A percentile compares a stretch with the other conserved stretches of the same genome.
phyloP scores from a whole-genome alignment of 2,113 vertebrate genomes.

The Onychostruthus taczanowskii region DNA sequence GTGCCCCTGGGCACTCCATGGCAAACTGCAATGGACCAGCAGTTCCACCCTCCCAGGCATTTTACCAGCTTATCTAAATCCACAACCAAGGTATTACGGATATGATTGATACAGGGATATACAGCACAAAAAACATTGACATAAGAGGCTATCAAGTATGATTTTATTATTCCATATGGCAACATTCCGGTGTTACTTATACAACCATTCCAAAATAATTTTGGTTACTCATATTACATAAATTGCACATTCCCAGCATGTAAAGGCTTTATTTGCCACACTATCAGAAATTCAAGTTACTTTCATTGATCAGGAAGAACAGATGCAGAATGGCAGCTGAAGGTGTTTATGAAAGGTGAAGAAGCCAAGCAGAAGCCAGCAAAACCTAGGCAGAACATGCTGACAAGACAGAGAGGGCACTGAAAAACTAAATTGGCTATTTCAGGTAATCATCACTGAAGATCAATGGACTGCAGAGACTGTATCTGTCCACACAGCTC shows the following conservation, averaged over 20 bases:
- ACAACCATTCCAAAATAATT: not conserved
- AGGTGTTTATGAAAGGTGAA: not conserved
- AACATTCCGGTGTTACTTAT: not conserved
- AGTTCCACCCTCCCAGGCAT: not conserved
- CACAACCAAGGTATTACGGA: not conserved
- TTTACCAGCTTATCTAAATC: not conserved
- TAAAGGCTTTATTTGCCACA: not conserved
- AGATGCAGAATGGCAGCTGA: not conserved
- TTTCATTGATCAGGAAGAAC: not conserved
- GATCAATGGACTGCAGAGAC: not conserved
- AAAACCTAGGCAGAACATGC: not conserved
- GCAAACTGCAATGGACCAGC: not conserved
- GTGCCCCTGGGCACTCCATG: not conserved
- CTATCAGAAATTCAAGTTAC: not conserved
- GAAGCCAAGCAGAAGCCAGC: not conserved
- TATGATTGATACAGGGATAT: not conserved
- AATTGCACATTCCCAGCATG: not conserved
- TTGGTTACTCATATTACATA: not conserved
- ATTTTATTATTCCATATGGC: not conserved
- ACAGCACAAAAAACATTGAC: not conserved
- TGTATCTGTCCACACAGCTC: not conserved
- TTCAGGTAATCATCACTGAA: not conserved
- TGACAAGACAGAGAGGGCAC: not conserved
- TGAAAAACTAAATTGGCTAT: not conserved
- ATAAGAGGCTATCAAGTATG: not conserved